Base-by-base conservation (phyloP, 2,888 invertebrate genomes). In the Octodonta nipae region DNA sequence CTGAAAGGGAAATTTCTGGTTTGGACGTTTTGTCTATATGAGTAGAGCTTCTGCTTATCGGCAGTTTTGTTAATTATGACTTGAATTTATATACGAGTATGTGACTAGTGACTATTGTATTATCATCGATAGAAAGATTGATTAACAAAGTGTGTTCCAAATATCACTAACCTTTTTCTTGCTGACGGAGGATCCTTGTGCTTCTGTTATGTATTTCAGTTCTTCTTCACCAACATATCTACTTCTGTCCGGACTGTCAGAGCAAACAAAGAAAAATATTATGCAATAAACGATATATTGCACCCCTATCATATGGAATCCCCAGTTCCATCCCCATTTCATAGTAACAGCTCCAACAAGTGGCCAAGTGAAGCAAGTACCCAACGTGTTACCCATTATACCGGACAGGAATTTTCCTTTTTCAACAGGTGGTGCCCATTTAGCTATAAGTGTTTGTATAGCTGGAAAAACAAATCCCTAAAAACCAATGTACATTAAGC, bases 381-480 rank as follows among this genome's bases (percentile, higher is more conserved):
- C 80, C 32, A 81, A 65, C 0, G 78, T 78, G 4, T 80, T 80
- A 7, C 80, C 80, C 68, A 79, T 73, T 47, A 80, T 62, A 1
- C 78, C 71, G 45, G 76, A 74, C 1, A 80, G 65, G 50, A 81
- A 80, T 50, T 78, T 75, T 5, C 78, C 74, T 52, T 75, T 78
- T 52, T 81, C 80, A n/a, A 70, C 66, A 2, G 80, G 78, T 1
- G 81, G 80, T 0, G 78, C 68, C 81, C 81, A 81, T 47, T 71
- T 67, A 0, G 80, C 77, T 3, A 81, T 72, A 35, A 81, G 51
- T 3, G 67, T 69, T 42, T 78, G 77, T 6, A 73, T 62, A 3
- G 74, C 65, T 3, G 78, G 78, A 54, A 76, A 78, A 14, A 70
- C 57, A 13, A 73, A 64, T 6, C 77, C 78, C 65, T 73, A 50